Conservation (phyloP, 2,888 invertebrate genomes). For the Leucophenga montana region DNA sequence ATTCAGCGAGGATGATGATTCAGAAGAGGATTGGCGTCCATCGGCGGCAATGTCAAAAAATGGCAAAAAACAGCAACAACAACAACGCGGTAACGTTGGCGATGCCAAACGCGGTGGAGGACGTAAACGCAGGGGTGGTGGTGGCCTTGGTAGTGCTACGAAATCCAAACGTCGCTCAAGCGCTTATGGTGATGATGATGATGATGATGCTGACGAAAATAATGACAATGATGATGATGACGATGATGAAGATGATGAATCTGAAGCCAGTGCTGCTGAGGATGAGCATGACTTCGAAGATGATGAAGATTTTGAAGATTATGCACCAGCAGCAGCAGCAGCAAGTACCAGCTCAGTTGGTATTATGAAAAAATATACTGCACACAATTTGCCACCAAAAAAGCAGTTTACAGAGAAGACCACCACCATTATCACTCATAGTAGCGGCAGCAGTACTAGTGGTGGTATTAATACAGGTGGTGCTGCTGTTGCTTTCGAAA, state of each 20-base stretch:
- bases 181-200: conserved; percentile 55
- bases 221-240: conserved; percentile 54
- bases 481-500: conserved; percentile 33
- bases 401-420: conserved; percentile 60
- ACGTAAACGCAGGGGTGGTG: conserved; percentile 49
- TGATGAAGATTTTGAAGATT: conserved; percentile 48
- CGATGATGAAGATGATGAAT: conserved; percentile 51
- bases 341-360: conserved; percentile 38
- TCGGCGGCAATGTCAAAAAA: conserved; percentile 57
- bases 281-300: conserved; percentile 46
- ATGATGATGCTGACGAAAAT: conserved; percentile 47
- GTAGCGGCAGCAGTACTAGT: conserved; percentile 20
- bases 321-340: conserved; percentile 44
- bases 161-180: conserved; percentile 58
- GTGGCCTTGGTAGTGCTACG: conserved; percentile 27
- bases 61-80: conserved; percentile 55
- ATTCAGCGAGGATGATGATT: conserved; percentile 71
- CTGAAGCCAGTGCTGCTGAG: conserved; percentile 58
- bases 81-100: conserved; percentile 50
- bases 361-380: conserved; percentile 48
- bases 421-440: no score
- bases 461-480: neutral
- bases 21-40: conserved; percentile 73
- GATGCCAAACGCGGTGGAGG: conserved; percentile 44
- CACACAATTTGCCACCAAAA: conserved; percentile 57